Percentiles rank a stretch among this genome's conserved stretches.
phyloP scores from a whole-genome alignment of 2,888 invertebrate genomes.

The Ypsolopha sequella region DNA sequence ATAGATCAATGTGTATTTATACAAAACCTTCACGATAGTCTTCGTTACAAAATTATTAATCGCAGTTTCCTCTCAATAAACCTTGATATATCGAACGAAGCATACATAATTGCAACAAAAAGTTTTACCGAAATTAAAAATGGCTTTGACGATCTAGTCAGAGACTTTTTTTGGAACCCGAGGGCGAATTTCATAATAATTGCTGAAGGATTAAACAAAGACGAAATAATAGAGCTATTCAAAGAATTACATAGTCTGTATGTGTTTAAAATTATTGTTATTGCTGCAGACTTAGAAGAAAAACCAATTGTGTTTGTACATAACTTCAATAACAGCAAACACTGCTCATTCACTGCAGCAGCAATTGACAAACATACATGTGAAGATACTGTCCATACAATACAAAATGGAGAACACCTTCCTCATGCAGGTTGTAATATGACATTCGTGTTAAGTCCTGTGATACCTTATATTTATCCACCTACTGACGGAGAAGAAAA shows the following conservation, averaged over 20 bases:
- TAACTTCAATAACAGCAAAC: too few relatives aligned
- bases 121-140: not conserved
- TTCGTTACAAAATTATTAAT: not conserved
- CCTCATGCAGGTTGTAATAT: slow-evolving; percentile 8
- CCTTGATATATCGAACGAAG: not conserved
- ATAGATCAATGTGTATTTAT: not conserved
- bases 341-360: too few relatives aligned
- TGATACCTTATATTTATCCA: slow-evolving; percentile 4
- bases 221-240: not conserved
- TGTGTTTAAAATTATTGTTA: not conserved
- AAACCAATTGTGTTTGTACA: too few relatives aligned
- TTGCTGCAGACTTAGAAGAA: too few relatives aligned
- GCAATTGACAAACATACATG: slow-evolving; percentile 7
- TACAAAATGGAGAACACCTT: not conserved
- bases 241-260: not conserved
- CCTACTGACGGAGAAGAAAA: not conserved
- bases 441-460: not conserved
- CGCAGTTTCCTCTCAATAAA: not conserved
- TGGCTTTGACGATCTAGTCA: not conserved
- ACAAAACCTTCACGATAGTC: too few relatives aligned
- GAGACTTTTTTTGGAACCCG: slow-evolving; percentile 2
- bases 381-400: not conserved
- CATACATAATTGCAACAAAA: not conserved
- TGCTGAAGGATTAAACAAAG: not conserved
- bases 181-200: not conserved